Conservation (phyloP, 2,888 invertebrate species). For the Aricia artaxerxes region DNA sequence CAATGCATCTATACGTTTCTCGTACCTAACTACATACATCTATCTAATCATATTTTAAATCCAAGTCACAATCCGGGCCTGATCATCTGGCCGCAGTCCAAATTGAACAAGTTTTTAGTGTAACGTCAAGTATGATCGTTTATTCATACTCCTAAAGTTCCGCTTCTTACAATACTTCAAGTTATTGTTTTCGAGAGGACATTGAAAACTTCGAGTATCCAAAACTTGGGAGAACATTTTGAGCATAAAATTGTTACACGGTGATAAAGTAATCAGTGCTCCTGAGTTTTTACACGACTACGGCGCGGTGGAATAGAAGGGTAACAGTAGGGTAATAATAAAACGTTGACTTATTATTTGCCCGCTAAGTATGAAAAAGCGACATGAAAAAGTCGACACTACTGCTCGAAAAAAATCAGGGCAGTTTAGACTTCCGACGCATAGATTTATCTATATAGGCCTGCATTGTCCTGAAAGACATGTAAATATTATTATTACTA, state of each 20-base stretch:
- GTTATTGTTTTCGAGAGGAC: constrained; percentile 5
- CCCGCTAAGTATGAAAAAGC: too few relatives aligned
- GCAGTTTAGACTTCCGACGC: too few relatives aligned
- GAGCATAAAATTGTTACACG: neutral
- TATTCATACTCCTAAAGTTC: constrained; percentile 29
- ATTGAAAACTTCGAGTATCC: constrained; percentile 4
- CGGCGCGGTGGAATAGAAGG: too few relatives aligned
- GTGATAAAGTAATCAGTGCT: neutral
- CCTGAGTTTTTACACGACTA: neutral
- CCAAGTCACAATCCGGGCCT: constrained; percentile 42
- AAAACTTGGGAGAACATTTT: neutral
- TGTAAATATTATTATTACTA: too few relatives aligned
- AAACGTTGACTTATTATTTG: too few relatives aligned
- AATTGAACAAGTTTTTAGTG: constrained; percentile 38
- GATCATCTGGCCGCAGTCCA: constrained; percentile 36
- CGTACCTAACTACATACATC: too few relatives aligned
- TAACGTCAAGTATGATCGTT: constrained; percentile 31
- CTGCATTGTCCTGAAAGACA: too few relatives aligned
- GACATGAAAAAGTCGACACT: too few relatives aligned
- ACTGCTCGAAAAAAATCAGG: too few relatives aligned
- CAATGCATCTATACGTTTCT: too few relatives aligned
- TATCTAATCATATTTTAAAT: neutral
- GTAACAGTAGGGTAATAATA: too few relatives aligned
- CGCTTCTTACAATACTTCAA: constrained; percentile 11
- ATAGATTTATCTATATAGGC: too few relatives aligned